Percentiles rank a stretch among this genome's conserved stretches.
These are phyloP conservation scores for Pyralis farinalis DNA, from an alignment of 2,888 invertebrate genomes.

Conservation along the genomic window DNA sequence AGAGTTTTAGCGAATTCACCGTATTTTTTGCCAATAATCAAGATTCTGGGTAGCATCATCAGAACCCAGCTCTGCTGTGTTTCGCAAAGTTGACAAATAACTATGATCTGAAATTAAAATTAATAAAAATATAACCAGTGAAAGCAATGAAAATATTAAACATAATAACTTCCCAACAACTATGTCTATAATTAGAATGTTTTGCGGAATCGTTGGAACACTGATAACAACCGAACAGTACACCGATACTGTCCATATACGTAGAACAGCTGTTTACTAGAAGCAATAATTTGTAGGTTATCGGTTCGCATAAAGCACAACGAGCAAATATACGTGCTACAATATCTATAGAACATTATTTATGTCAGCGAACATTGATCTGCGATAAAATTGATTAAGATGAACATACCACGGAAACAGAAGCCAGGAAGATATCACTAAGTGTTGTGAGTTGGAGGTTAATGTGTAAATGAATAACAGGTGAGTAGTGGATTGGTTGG, in stretches of 20 bases:
- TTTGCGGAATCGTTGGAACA: conserved; percentile 7
- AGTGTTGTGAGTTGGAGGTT: conserved; percentile 61
- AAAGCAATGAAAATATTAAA: too few relatives aligned
- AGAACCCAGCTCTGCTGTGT: too few relatives aligned
- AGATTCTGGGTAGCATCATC: too few relatives aligned
- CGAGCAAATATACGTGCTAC: not conserved
- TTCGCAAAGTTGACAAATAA: too few relatives aligned
- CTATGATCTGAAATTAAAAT: too few relatives aligned
- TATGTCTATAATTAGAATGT: conserved; percentile 4
- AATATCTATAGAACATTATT: not conserved
- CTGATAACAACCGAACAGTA: conserved; percentile 8
- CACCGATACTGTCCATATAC: conserved; percentile 4
- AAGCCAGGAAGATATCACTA: conserved; percentile 56
- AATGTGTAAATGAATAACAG: conserved; percentile 60
- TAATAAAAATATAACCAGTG: too few relatives aligned
- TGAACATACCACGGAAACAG: conserved; percentile 49
- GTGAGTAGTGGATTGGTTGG: conserved; percentile 51
- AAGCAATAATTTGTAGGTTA: conserved; percentile 11
- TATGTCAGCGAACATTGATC: not conserved
- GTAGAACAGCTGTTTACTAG: conserved; percentile 11
- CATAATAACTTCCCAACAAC: too few relatives aligned
- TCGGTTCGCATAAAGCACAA: conserved; percentile 6
- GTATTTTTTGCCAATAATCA: too few relatives aligned
- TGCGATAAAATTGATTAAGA: conserved; percentile 16
- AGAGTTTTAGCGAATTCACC: too few relatives aligned